A percentile compares a stretch with the other conserved stretches of the same genome.
Evolutionary conservation across 2,888 invertebrate species (phyloP).

Genomic region (Epiblema foenella): DNA sequence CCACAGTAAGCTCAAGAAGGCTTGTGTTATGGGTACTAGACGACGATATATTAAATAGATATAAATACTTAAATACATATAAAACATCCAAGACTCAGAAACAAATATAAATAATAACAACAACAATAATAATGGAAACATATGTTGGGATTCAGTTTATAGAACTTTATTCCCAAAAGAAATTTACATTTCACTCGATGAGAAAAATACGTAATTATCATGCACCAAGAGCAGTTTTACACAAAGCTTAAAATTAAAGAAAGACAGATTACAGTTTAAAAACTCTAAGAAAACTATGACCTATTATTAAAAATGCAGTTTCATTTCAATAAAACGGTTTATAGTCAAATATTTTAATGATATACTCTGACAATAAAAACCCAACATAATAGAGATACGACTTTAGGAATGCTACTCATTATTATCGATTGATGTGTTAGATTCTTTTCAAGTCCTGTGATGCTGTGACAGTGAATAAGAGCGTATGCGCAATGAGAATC

Average conservation of each 20-base stretch:
- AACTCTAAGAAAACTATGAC: neutral
- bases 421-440: conserved; percentile 42
- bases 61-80: too few species aligned
- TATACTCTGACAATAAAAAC: conserved; percentile 11
- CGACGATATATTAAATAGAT: too few species aligned
- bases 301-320: neutral
- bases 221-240: too few species aligned
- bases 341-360: conserved; percentile 7
- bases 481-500: neutral
- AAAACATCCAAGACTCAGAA: too few species aligned
- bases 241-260: neutral
- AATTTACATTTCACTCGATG: too few species aligned
- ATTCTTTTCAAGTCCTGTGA: conserved; percentile 26
- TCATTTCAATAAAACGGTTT: neutral
- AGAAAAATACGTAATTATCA: too few species aligned
- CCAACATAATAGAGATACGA: conserved; percentile 30
- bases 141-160: too few species aligned
- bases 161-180: too few species aligned
- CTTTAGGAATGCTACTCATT: conserved; percentile 41
- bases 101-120: too few species aligned
- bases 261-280: neutral
- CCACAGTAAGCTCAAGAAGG: too few species aligned
- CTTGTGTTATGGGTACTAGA: too few species aligned
- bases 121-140: too few species aligned
- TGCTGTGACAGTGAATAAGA: neutral